Conservation (phyloP, 1,140 invertebrate species). For the Sminthurides bifidus region DNA sequence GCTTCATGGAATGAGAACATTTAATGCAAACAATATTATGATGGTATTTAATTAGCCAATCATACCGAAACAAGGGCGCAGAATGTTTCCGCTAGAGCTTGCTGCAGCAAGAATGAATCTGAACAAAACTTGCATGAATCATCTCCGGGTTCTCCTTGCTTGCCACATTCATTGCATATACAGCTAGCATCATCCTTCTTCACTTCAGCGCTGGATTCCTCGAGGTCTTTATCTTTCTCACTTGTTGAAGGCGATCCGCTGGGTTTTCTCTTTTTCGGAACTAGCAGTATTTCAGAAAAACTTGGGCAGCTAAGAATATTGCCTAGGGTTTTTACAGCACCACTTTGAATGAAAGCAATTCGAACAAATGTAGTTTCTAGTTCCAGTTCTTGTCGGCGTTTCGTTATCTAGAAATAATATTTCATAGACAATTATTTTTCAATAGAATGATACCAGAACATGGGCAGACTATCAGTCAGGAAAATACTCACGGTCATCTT, state of each 20-base stretch:
- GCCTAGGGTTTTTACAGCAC: constrained; percentile 46
- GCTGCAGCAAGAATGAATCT: constrained; percentile 10
- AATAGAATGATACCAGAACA: neutral
- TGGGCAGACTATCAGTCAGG: neutral
- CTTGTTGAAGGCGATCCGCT: constrained; percentile 33
- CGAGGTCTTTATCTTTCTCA: constrained; percentile 23
- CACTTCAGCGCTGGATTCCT: constrained; percentile 5
- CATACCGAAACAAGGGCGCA: constrained; percentile 9
- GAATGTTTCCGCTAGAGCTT: constrained; percentile 26
- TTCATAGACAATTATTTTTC: neutral
- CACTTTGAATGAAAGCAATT: constrained; percentile 44
- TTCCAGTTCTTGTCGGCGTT: constrained; percentile 24
- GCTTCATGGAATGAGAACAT: constrained; percentile 34
- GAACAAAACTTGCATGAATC: constrained; percentile 22
- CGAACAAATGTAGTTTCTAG: constrained; percentile 34
- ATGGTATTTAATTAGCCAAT: neutral
- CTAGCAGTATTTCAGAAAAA: constrained; percentile 46
- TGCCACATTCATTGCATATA: constrained; percentile 23
- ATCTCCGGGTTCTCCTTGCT: constrained; percentile 8
- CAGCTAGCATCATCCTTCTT: neutral
- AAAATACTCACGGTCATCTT: neutral
- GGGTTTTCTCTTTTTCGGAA: constrained; percentile 37
- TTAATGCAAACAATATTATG: neutral
- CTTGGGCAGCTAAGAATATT: constrained; percentile 41
- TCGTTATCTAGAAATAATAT: constrained; percentile 16